Percentiles rank a stretch among this genome's conserved stretches.
These are phyloP conservation scores for Eufriesea mexicana DNA, from an alignment of 1,140 invertebrate species.

Conservation along the genomic window DNA sequence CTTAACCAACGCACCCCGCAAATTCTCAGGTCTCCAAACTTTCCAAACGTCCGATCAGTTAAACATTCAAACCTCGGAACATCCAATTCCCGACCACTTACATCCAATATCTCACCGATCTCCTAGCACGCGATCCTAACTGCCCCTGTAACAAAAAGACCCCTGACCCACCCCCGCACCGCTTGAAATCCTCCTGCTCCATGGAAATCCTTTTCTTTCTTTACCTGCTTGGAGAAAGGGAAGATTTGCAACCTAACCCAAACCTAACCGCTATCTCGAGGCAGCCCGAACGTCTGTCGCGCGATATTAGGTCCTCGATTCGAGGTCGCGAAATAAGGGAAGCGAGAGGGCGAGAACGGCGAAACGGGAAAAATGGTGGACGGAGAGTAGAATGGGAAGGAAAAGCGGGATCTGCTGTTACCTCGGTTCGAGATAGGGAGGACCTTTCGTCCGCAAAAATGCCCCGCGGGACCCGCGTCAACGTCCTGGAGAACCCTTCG, in stretches of 20 bases:
- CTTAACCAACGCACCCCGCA: too few relatives aligned
- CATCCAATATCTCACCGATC: too few relatives aligned
- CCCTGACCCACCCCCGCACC: neutral
- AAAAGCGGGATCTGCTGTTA: conserved; percentile 59
- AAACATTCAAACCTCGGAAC: too few relatives aligned
- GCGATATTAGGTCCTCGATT: conserved; percentile 46
- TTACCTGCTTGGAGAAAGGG: neutral
- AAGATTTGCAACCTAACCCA: conserved; percentile 1
- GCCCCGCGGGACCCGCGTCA: conserved; percentile 79
- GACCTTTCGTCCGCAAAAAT: conserved; percentile 76
- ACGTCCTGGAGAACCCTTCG: conserved; percentile 72
- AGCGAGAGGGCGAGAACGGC: neutral
- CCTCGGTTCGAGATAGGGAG: conserved; percentile 70
- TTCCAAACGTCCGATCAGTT: too few relatives aligned
- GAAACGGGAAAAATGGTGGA: conserved; percentile 18
- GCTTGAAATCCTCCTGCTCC: too few relatives aligned
- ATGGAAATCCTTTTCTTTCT: neutral
- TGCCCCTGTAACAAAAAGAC: neutral
- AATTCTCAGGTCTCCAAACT: too few relatives aligned
- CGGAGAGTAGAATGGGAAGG: conserved; percentile 17
- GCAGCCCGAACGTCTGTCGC: conserved; percentile 20
- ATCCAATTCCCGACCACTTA: too few relatives aligned
- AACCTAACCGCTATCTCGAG: conserved; percentile 1
- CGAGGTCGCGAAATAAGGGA: conserved; percentile 44
- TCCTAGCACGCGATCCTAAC: neutral